A percentile compares a stretch with the other conserved stretches of the same genome.
Conservation (phyloP, 2,888 invertebrate genomes). For the Ypsolopha scabrella region DNA sequence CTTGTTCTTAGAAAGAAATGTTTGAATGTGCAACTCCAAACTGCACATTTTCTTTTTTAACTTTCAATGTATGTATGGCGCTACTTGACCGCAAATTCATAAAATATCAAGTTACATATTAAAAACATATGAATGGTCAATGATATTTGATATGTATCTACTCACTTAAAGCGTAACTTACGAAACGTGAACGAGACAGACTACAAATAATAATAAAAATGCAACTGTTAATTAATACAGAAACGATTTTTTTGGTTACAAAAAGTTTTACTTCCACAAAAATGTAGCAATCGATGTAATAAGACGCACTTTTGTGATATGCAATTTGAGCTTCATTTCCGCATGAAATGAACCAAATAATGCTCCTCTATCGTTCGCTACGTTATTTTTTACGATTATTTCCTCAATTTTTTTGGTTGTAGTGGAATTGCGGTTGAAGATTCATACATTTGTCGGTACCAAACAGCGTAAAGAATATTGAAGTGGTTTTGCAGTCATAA, state of each 20-base stretch:
- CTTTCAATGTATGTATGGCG: too few relatives aligned
- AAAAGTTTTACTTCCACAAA: background rate
- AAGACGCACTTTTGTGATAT: slow-evolving; percentile 43
- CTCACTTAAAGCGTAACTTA: background rate
- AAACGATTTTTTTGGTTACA: background rate
- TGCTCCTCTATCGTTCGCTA: slow-evolving; percentile 40
- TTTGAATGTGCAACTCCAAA: background rate
- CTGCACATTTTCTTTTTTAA: background rate
- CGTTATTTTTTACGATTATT: slow-evolving; percentile 42
- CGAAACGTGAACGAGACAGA: too few relatives aligned
- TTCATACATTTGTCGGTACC: slow-evolving; percentile 6
- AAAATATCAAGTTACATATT: slow-evolving; percentile 39
- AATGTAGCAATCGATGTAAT: slow-evolving; percentile 26
- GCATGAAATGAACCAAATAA: slow-evolving; percentile 55
- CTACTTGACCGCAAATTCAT: slow-evolving; percentile 49
- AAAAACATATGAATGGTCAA: slow-evolving; percentile 33
- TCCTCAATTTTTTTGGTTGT: slow-evolving; percentile 19
- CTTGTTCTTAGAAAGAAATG: too few relatives aligned
- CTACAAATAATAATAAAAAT: background rate
- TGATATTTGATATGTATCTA: slow-evolving; percentile 32
- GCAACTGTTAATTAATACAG: background rate
- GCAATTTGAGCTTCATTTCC: slow-evolving; percentile 68
- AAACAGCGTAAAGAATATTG: background rate
- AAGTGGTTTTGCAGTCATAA: slow-evolving; percentile 4
- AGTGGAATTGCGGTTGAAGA: slow-evolving; percentile 29